phyloP scores from a whole-genome alignment of 2,113 vertebrate genomes.

The Willisornis vidua region DNA sequence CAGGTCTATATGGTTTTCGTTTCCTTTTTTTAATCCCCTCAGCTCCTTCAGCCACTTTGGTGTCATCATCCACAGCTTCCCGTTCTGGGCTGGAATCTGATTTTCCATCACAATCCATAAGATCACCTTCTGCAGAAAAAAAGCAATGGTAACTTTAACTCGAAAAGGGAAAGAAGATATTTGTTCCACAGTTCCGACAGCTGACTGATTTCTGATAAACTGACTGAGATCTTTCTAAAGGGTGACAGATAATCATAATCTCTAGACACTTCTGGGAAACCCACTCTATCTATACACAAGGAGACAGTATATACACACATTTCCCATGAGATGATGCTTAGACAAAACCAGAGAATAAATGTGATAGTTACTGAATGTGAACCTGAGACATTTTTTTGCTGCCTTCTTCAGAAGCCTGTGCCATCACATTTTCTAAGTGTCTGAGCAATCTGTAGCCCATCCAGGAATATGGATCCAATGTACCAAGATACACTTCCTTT shows the following conservation, averaged over 20 bases:
- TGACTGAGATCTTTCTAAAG: background rate
- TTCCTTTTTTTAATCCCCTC: constrained; percentile 93
- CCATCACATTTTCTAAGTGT: background rate
- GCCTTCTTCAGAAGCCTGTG: background rate
- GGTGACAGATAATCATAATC: background rate
- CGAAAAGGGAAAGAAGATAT: background rate
- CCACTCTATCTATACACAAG: background rate
- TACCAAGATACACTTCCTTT: background rate
- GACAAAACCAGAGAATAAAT: background rate
- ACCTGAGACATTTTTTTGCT: rapidly evolving
- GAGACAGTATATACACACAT: background rate
- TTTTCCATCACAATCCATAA: constrained; percentile 92
- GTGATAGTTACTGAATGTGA: rapidly evolving
- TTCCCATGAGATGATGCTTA: background rate
- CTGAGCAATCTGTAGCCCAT: background rate
- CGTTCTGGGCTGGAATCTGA: constrained; percentile 96
- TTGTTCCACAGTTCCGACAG: background rate
- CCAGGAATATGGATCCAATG: background rate
- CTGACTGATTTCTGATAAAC: background rate
- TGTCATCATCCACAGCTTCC: constrained; percentile 82
- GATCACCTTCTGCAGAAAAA: constrained; percentile 84
- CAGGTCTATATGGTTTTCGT: constrained; percentile 97
- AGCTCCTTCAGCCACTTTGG: constrained; percentile 79
- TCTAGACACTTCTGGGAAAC: background rate
- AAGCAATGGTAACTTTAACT: background rate